A percentile compares a stretch with the other conserved stretches of the same genome.
Conservation (phyloP, 2,113 vertebrate species). For the Ictalurus punctatus region DNA sequence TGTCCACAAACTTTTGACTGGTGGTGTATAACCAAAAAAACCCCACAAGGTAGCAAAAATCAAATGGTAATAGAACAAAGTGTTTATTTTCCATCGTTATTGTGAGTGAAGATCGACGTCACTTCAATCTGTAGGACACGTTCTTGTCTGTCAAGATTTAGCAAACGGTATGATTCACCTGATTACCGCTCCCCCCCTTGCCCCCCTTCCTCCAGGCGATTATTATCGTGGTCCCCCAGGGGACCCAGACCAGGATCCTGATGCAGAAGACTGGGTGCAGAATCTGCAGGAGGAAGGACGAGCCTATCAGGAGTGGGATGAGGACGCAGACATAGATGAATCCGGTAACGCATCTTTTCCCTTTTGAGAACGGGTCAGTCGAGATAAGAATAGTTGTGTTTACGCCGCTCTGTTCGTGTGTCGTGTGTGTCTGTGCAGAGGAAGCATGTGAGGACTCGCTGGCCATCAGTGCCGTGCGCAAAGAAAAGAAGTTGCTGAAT, state of each 20-base stretch:
- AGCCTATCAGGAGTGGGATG: conserved; percentile 93
- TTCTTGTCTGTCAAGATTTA: neutral
- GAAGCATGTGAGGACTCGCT: conserved; percentile 74
- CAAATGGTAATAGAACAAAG: neutral
- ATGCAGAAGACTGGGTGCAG: conserved; percentile 85
- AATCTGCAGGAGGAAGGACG: conserved; percentile 84
- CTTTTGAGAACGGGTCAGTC: neutral
- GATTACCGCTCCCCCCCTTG: neutral
- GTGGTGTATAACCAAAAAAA: no score
- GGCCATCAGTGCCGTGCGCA: conserved; percentile 81
- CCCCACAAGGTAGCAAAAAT: no score
- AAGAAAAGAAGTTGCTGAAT: conserved; percentile 88
- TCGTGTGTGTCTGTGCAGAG: conserved; percentile 70
- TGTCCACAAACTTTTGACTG: no score
- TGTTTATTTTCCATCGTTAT: neutral
- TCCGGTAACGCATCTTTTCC: conserved; percentile 75
- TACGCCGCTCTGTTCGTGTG: neutral
- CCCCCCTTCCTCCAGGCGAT: conserved; percentile 74
- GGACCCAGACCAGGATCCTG: conserved; percentile 83
- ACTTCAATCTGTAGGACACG: neutral
- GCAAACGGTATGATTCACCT: neutral
- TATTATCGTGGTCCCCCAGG: conserved; percentile 83
- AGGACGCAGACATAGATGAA: conserved; percentile 95
- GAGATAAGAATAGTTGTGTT: neutral
- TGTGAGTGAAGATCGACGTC: neutral